A percentile compares a stretch with the other conserved stretches of the same genome.
phyloP scores from a whole-genome alignment of 2,797 vertebrate species.

The Cacajao melanocephalus region DNA sequence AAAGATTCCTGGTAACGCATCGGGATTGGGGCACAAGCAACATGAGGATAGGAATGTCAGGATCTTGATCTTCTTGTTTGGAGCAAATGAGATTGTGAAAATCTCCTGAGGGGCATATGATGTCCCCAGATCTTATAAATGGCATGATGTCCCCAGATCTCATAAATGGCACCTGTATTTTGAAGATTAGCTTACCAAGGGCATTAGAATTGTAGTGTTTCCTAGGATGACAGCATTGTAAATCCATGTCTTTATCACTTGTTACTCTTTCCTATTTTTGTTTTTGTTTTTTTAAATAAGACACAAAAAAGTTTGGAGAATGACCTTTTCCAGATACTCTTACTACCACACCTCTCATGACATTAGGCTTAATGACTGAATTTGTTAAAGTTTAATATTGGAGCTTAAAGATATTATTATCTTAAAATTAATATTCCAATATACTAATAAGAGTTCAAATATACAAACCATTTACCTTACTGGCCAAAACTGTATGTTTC shows the following conservation, averaged over 20 bases:
- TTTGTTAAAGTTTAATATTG: slow-evolving; percentile 16
- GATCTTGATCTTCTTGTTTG: background rate
- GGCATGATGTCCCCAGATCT: background rate
- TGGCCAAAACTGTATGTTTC: background rate
- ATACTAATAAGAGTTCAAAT: background rate
- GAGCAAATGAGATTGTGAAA: background rate
- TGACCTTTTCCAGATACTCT: background rate
- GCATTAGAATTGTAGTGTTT: background rate
- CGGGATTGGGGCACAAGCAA: background rate
- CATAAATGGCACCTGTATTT: background rate
- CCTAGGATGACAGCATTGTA: background rate
- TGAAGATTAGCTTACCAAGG: background rate
- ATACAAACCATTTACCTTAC: background rate
- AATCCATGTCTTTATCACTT: background rate
- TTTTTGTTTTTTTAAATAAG: background rate
- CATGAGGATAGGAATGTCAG: fast-evolving
- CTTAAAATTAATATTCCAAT: slow-evolving; percentile 14
- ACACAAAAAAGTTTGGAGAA: background rate
- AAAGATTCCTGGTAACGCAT: background rate
- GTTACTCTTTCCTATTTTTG: background rate
- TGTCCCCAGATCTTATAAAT: background rate
- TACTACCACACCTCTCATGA: background rate
- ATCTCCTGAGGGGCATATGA: background rate
- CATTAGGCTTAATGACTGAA: background rate
- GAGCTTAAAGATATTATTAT: background rate